phyloP scores from a whole-genome alignment of 2,888 invertebrate species.

The Nymphalis c-album region DNA sequence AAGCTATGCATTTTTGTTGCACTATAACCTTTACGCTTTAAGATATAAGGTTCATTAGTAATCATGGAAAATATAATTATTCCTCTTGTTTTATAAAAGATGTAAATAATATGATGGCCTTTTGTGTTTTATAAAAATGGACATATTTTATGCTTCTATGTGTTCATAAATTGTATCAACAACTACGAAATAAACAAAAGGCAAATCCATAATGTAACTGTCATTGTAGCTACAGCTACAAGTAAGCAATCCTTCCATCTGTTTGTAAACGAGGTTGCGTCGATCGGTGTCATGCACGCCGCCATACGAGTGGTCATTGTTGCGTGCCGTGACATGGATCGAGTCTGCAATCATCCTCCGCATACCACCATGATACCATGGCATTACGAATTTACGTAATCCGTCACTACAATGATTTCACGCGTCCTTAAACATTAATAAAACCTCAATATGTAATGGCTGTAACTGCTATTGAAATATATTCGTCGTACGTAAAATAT shows the following conservation, averaged over 20 bases:
- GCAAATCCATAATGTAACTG: neutral
- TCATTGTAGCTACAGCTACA: neutral
- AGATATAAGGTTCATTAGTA: neutral
- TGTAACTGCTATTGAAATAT: neutral
- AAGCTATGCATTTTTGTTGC: neutral
- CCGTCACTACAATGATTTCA: conserved; percentile 18
- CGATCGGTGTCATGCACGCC: conserved; percentile 9
- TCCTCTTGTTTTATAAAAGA: neutral
- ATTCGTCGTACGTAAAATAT: neutral
- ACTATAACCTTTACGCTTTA: neutral
- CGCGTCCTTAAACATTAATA: conserved; percentile 31
- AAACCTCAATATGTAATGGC: conserved; percentile 4
- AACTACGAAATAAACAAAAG: no score
- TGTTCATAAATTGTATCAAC: no score
- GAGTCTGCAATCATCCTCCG: conserved; percentile 30
- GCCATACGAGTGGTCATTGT: conserved; percentile 9
- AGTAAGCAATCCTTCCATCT: neutral
- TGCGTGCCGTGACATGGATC: conserved; percentile 25
- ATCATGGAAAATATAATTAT: neutral
- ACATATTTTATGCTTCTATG: no score
- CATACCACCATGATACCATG: conserved; percentile 19
- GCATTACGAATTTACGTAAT: conserved; percentile 25
- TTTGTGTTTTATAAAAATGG: no score
- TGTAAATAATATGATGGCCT: no score
- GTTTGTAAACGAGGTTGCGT: neutral